Evolutionary conservation across 2,797 vertebrate genomes (phyloP).

Genomic region (Ciconia nigra): DNA sequence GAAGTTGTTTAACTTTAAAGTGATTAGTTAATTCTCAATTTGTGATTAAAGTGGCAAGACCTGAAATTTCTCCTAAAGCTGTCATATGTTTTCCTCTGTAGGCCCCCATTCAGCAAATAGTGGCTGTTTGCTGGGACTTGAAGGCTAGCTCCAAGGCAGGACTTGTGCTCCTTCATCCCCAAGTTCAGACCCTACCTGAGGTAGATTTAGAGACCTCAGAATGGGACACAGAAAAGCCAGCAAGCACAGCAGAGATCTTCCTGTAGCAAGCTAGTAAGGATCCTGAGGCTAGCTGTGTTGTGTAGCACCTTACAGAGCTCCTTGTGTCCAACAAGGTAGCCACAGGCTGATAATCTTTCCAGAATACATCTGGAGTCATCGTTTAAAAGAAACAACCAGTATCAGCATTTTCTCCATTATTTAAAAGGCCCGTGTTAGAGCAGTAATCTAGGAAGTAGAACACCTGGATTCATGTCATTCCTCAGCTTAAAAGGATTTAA

Average conservation of each 20-base stretch:
- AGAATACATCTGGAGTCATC: background rate
- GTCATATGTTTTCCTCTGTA: background rate
- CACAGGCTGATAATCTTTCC: background rate
- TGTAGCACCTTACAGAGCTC: background rate
- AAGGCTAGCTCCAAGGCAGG: background rate
- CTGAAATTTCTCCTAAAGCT: background rate
- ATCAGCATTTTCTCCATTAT: background rate
- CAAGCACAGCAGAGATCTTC: background rate
- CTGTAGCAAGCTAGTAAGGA: background rate
- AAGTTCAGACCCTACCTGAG: background rate
- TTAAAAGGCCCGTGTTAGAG: background rate
- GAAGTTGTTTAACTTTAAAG: constrained; percentile 60
- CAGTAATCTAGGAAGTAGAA: background rate
- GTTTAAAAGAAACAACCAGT: background rate
- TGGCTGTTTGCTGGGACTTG: background rate
- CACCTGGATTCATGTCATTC: background rate
- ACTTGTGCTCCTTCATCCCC: background rate
- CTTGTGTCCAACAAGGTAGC: background rate
- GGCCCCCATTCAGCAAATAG: background rate
- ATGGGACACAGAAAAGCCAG: background rate
- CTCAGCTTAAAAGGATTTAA: background rate
- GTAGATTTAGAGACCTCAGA: background rate
- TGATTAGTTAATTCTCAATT: constrained; percentile 36
- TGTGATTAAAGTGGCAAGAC: constrained; percentile 8
- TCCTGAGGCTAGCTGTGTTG: background rate